phyloP scores from a whole-genome alignment of 2,113 vertebrate species.

The Rhinopomastus cyanomelas region DNA sequence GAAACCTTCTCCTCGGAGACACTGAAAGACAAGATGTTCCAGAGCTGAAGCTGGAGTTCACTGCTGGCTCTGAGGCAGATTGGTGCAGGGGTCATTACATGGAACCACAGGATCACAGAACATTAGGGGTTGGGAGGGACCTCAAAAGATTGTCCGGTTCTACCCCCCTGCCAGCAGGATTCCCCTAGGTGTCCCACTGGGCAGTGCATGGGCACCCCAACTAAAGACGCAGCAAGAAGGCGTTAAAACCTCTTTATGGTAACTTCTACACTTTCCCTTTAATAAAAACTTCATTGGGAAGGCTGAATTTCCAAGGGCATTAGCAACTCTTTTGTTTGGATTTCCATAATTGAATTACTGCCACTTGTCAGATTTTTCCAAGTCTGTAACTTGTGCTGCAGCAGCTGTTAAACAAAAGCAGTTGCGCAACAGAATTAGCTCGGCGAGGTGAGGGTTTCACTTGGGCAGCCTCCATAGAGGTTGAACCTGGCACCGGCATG shows the following conservation, averaged over 20 bases:
- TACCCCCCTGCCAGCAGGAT: no score
- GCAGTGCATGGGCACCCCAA: neutral
- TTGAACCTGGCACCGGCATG: neutral
- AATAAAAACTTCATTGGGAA: neutral
- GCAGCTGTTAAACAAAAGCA: neutral
- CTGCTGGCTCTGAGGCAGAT: neutral
- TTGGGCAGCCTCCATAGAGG: neutral
- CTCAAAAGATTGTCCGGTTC: no score
- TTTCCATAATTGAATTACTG: constrained; percentile 16
- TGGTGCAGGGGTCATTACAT: neutral
- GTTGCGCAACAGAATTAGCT: constrained; percentile 7
- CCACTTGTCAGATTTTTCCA: neutral
- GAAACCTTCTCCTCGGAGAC: neutral
- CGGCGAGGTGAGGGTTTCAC: neutral
- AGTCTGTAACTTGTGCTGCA: neutral
- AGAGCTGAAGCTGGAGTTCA: neutral
- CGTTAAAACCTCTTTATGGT: neutral
- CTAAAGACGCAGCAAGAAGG: neutral
- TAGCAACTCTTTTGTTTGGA: neutral
- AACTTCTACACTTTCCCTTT: neutral
- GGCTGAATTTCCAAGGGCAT: neutral
- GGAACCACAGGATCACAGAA: neutral
- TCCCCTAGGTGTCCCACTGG: neutral
- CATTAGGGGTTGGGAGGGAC: no score
- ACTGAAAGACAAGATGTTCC: neutral